phyloP scores from a whole-genome alignment of 2,113 vertebrate genomes.

The Glaucidium brasilianum region DNA sequence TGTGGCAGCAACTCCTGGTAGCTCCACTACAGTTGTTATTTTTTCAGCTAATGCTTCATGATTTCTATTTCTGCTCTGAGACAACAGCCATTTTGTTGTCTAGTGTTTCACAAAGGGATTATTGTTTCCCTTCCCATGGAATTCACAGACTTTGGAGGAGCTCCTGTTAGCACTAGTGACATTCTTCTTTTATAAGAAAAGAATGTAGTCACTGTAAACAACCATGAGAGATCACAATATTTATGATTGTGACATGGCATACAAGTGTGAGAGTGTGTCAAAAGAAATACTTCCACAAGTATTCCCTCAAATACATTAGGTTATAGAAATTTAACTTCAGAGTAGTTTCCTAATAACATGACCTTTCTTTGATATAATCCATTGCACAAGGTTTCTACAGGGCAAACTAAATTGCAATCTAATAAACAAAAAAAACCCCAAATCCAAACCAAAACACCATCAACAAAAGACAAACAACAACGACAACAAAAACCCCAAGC shows the following conservation, averaged over 20 bases:
- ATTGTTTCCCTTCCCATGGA: conserved; percentile 15
- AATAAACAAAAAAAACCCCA: background rate
- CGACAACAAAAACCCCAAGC: background rate
- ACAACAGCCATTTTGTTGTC: conserved; percentile 47
- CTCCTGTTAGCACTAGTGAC: background rate
- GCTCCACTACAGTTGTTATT: background rate
- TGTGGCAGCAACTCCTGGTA: background rate
- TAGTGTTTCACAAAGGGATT: conserved; percentile 51
- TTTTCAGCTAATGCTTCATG: background rate
- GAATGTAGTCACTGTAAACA: conserved; percentile 26
- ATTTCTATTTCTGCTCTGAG: conserved; percentile 38
- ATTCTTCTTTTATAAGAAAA: background rate
- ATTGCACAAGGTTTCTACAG: background rate
- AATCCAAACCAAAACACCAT: background rate
- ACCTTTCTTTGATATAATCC: background rate
- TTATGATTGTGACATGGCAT: background rate
- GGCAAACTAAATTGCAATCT: background rate
- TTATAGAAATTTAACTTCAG: background rate
- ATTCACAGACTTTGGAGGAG: conserved; percentile 31
- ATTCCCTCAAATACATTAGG: background rate
- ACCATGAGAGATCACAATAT: background rate
- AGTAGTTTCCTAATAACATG: background rate
- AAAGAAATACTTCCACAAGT: background rate
- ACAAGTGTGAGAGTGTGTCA: background rate
- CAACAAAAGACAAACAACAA: background rate